These are phyloP conservation scores for Platichthys stellatus DNA, from an alignment of 2,113 vertebrate genomes.

Conservation along the genomic window DNA sequence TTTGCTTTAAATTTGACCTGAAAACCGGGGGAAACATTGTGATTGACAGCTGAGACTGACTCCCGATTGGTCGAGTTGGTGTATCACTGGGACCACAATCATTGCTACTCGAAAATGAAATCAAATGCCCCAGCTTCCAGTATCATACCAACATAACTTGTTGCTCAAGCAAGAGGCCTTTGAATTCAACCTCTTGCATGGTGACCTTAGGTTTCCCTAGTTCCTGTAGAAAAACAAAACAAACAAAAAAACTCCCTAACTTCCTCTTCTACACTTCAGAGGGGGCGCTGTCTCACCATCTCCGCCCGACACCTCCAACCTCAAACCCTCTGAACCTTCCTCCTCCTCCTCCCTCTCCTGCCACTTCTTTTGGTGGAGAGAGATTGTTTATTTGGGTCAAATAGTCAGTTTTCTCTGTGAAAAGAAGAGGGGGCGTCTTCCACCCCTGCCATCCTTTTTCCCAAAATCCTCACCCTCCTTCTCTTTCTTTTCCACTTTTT, in stretches of 20 bases:
- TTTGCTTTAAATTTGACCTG: no score
- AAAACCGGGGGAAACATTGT: no score
- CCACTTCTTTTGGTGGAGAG: conserved; percentile 55
- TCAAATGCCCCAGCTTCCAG: not conserved
- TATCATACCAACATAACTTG: not conserved
- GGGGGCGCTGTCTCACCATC: conserved; percentile 59
- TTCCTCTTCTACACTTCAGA: conserved; percentile 24
- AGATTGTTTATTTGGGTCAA: conserved; percentile 85
- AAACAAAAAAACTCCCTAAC: no score
- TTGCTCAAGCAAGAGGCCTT: not conserved
- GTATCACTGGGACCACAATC: no score
- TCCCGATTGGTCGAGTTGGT: no score
- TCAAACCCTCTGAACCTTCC: conserved; percentile 45
- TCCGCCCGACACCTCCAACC: conserved; percentile 31
- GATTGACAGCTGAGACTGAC: no score
- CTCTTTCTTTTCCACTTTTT: conserved; percentile 67
- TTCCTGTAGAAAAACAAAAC: no score
- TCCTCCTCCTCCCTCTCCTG: conserved; percentile 46
- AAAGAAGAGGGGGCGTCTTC: conserved; percentile 64
- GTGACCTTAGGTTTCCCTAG: not conserved
- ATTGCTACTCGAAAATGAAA: no score
- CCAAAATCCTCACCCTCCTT: conserved; percentile 67
- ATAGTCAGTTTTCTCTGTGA: conserved; percentile 79
- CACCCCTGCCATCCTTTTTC: conserved; percentile 43
- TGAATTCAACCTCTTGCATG: not conserved